phyloP scores from a whole-genome alignment of 2,888 invertebrate species.

The Disparrhopalites patrizii region DNA sequence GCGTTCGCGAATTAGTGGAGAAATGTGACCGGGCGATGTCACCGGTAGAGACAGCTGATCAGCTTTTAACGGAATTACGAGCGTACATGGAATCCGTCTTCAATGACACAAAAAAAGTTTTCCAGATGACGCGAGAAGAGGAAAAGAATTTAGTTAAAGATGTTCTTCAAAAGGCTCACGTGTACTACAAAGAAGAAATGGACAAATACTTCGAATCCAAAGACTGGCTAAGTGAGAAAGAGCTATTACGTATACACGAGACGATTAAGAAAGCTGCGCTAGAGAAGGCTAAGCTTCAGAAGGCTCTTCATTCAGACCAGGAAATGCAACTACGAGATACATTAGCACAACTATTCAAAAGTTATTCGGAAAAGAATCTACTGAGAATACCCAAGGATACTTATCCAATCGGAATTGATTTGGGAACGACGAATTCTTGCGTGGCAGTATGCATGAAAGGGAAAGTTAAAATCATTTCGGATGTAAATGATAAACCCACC shows the following conservation, averaged over 20 bases:
- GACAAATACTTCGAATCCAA: background rate
- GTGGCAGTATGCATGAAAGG: constrained; percentile 2
- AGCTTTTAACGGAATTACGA: too few relatives aligned
- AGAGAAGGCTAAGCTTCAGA: background rate
- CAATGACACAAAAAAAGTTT: too few relatives aligned
- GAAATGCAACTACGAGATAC: background rate
- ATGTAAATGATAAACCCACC: constrained; percentile 12
- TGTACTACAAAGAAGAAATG: background rate
- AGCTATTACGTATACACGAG: background rate
- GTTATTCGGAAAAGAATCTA: background rate
- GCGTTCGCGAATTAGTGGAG: too few relatives aligned
- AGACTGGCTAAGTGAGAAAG: background rate
- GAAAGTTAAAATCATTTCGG: background rate
- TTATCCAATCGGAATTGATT: background rate
- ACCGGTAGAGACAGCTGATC: too few relatives aligned
- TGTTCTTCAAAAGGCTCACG: too few relatives aligned
- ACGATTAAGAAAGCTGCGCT: background rate
- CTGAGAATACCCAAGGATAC: background rate
- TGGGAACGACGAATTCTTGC: background rate
- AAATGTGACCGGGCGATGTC: too few relatives aligned
- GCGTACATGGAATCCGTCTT: too few relatives aligned
- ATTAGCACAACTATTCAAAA: background rate
- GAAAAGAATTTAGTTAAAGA: too few relatives aligned
- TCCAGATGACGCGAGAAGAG: too few relatives aligned
- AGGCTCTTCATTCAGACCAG: background rate